phyloP scores from a whole-genome alignment of 1,140 invertebrate species.

The Zaprionus vittiger region DNA sequence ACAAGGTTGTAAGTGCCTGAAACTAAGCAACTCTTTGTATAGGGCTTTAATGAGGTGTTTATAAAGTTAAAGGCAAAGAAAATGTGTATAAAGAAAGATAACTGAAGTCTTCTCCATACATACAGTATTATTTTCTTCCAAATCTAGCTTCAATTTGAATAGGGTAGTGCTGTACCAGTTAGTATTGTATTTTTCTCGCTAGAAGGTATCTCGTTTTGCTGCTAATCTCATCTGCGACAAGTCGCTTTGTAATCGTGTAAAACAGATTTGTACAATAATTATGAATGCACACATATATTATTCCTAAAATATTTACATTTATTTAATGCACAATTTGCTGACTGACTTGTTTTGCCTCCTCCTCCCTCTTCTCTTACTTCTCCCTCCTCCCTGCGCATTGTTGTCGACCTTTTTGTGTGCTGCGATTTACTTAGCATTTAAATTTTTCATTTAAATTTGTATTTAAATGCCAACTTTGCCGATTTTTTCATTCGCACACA shows the following conservation, averaged over 20 bases:
- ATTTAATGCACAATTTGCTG: conserved; percentile 7
- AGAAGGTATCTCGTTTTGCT: not conserved
- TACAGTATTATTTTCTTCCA: not conserved
- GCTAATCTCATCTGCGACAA: not conserved
- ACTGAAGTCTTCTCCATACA: no score
- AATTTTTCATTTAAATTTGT: conserved; percentile 60
- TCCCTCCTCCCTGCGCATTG: not conserved
- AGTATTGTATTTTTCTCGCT: not conserved
- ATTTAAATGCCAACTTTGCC: conserved; percentile 67
- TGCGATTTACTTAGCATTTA: conserved; percentile 44
- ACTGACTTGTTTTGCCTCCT: not conserved
- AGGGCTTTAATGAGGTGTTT: no score
- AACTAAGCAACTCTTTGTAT: no score
- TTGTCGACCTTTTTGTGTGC: conserved; percentile 4
- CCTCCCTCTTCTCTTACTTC: no score
- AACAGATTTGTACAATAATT: conserved; percentile 23
- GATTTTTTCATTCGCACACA: conserved; percentile 15
- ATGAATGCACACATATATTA: conserved; percentile 1
- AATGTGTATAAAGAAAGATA: no score
- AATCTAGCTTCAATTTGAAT: not conserved
- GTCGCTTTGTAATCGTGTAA: conserved; percentile 12
- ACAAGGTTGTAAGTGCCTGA: no score
- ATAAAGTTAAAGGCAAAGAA: no score
- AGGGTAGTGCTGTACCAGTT: not conserved
- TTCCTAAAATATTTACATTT: conserved; percentile 14